Conservation (phyloP, 2,888 invertebrate species). For the Morpho helenor region DNA sequence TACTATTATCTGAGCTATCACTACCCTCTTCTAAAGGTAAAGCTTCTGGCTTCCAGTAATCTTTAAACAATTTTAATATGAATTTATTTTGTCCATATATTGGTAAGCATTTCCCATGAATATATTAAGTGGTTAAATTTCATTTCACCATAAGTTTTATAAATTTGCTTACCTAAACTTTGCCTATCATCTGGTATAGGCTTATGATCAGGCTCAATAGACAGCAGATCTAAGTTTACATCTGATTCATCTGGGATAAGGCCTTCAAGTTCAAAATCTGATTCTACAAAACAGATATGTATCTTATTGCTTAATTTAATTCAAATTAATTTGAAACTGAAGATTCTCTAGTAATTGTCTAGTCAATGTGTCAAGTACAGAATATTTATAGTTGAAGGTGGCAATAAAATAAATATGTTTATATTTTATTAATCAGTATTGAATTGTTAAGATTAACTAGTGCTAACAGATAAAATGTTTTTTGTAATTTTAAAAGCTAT, state of each 20-base stretch:
- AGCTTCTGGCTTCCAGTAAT: conserved; percentile 70
- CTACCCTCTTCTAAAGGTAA: conserved; percentile 61
- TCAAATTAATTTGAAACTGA: no score
- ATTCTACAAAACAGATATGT: conserved; percentile 47
- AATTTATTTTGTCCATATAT: neutral
- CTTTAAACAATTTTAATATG: conserved; percentile 35
- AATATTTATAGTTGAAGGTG: no score
- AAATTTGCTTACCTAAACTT: conserved; percentile 51
- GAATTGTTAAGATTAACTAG: no score
- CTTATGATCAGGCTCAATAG: conserved; percentile 59
- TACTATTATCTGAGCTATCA: conserved; percentile 71
- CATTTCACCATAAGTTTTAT: neutral
- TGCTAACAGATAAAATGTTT: no score
- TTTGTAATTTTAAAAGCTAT: no score
- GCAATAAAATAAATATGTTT: no score
- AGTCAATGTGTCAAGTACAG: no score
- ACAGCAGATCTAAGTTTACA: conserved; percentile 56
- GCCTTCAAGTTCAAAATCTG: conserved; percentile 63
- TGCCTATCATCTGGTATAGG: conserved; percentile 54
- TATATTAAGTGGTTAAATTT: neutral
- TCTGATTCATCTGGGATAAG: conserved; percentile 65
- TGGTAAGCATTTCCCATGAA: neutral
- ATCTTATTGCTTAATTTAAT: neutral
- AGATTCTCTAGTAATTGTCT: no score
- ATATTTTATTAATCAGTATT: no score